Conservation (phyloP, 1,140 invertebrate species). For the Sipha flava region DNA sequence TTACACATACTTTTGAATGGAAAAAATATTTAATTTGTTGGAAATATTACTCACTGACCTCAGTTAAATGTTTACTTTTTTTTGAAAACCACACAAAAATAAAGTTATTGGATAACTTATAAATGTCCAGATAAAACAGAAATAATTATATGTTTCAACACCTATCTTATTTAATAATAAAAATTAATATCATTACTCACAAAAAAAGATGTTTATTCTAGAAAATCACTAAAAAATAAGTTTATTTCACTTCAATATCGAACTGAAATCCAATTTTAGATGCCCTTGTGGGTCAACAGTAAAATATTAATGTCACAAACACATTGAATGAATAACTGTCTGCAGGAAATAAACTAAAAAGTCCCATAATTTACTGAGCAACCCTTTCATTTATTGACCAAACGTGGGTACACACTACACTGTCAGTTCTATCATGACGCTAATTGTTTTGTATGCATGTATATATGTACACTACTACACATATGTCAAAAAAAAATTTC, state of each 20-base stretch:
- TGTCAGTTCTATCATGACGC: background rate
- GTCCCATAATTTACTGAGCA: background rate
- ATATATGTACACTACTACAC: background rate
- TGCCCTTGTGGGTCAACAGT: conserved; percentile 2
- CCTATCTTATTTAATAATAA: too few species aligned
- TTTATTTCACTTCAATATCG: background rate
- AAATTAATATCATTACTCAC: background rate
- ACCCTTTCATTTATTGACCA: background rate
- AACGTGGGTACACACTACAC: background rate
- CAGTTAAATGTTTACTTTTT: too few species aligned
- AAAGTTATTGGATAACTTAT: too few species aligned
- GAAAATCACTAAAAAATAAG: background rate
- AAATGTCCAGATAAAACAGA: too few species aligned
- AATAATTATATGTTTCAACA: too few species aligned
- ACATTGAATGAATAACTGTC: background rate
- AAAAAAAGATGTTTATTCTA: too few species aligned
- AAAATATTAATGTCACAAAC: background rate
- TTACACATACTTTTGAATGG: too few species aligned
- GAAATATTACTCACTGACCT: too few species aligned
- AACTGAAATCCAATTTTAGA: conserved; percentile 17
- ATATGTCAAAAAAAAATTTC: background rate
- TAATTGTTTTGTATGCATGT: background rate
- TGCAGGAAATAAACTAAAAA: background rate
- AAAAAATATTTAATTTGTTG: too few species aligned
- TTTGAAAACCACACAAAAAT: too few species aligned